Evolutionary conservation across 2,113 vertebrate genomes (phyloP), one percentile per base, ranked within the genome.

Genomic region (Amphiprion percula): DNA sequence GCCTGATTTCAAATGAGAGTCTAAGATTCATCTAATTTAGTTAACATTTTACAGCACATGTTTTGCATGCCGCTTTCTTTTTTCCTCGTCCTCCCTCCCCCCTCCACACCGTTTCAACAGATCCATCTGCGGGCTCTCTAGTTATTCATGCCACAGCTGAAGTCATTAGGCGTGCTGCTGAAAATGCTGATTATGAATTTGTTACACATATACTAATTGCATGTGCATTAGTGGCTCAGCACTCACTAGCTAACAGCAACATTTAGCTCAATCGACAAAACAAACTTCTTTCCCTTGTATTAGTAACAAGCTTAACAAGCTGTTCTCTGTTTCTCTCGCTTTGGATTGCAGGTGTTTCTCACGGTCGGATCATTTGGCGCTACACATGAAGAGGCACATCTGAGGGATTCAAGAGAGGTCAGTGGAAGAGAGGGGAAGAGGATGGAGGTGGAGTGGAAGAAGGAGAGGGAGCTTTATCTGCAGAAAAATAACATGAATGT

Each of bases 381-480:
- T 99, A 83, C 98, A 99, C 90, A 99, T 99, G 98, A 99, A 99
- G 93, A 97, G 98, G 94, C 98, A 99, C 93, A 96, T 99, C 94
- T 99, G 94, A 96, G 75, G 81, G 62, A 62, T 59, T 10, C 1
- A 70, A 73, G 83, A 81, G 85, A 86, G 83, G 85, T 83, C 79
- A 70, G 83, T 49, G 19, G 70, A 68, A 78, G 77, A 50, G 58
- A 64, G 75, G 52, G 77, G 64, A 77, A 52, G 79, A 54, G 70
- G 74, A 23, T 21, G 21, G 21, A 21, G 21, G 71, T 33, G 71
- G 68, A 50, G 71, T 33, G 71, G 68, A 50, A 53, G 80, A 63
- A 63, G 24, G 74, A 85, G 85, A 84, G 76, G 82, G 73, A 80
- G 64, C 41, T 21, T 75, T 68, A 59, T 71, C 70, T 68, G 68